A percentile compares a stretch with the other conserved stretches of the same genome.
phyloP scores from a whole-genome alignment of 2,113 vertebrate genomes.

The Azemiops feae region DNA sequence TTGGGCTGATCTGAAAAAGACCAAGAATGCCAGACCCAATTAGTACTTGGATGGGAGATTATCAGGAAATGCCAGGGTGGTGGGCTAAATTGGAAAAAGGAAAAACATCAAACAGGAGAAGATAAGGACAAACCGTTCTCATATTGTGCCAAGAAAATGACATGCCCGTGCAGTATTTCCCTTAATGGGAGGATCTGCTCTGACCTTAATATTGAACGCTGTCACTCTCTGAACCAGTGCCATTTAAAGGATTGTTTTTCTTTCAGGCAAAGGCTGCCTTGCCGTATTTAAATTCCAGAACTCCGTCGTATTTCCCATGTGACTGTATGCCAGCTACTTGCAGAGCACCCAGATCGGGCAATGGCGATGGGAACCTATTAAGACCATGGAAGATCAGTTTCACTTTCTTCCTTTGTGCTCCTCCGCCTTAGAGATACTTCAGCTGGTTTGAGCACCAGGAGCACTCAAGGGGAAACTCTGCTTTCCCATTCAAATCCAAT shows the following conservation, averaged over 20 bases:
- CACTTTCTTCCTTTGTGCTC: background rate
- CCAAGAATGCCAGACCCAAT: background rate
- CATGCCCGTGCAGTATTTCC: background rate
- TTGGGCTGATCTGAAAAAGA: background rate
- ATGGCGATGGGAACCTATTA: background rate
- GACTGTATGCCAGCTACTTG: background rate
- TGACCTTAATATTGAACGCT: background rate
- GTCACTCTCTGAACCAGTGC: background rate
- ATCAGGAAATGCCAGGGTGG: background rate
- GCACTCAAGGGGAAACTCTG: background rate
- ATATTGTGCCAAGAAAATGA: background rate
- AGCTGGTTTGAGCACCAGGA: background rate
- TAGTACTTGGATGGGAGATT: background rate
- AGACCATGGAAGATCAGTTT: background rate
- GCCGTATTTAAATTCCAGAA: background rate
- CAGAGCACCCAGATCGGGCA: background rate
- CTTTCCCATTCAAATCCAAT: slow-evolving; percentile 14
- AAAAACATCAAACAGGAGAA: background rate
- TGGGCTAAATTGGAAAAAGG: background rate
- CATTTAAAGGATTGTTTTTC: background rate
- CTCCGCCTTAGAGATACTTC: background rate
- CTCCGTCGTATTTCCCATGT: background rate
- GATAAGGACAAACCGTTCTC: background rate
- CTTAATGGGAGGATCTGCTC: background rate
- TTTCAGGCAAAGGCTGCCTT: background rate